Evolutionary conservation across 2,113 vertebrate genomes (phyloP).

Genomic region (Podarcis cretensis): DNA sequence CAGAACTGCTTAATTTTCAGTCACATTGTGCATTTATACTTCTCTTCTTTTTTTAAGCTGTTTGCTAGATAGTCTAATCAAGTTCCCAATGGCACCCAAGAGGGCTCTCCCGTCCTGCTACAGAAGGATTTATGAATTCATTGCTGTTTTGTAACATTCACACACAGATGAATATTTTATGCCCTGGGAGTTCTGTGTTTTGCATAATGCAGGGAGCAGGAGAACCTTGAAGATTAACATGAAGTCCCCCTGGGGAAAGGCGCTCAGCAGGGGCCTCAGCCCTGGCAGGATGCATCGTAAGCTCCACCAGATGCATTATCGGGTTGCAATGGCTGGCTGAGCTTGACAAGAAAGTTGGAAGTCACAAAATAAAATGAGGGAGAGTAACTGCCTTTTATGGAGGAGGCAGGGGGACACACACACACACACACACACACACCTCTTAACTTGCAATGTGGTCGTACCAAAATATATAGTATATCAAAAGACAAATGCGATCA

Average conservation of each 20-base stretch:
- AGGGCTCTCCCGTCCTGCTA: background rate
- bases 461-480: background rate
- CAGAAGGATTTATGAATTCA: conserved; percentile 10
- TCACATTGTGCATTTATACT: background rate
- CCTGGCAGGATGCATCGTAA: background rate
- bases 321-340: background rate
- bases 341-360: background rate
- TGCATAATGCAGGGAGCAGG: background rate
- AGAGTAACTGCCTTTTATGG: background rate
- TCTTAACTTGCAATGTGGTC: background rate
- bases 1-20: background rate
- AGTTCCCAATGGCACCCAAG: background rate
- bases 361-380: background rate
- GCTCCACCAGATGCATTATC: background rate
- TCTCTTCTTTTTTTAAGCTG: background rate
- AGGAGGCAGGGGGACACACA: too few relatives aligned
- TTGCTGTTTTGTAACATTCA: background rate
- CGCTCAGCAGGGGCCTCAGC: background rate
- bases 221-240: background rate
- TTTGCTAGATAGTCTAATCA: conserved; percentile 27
- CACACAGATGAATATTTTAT: conserved; percentile 25
- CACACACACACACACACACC: too few relatives aligned
- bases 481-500: background rate
- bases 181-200: background rate
- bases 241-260: background rate